These are phyloP conservation scores for Catalaphyllia jardinei DNA, from an alignment of 64 coral and sea anemone species.

Conservation along the genomic window DNA sequence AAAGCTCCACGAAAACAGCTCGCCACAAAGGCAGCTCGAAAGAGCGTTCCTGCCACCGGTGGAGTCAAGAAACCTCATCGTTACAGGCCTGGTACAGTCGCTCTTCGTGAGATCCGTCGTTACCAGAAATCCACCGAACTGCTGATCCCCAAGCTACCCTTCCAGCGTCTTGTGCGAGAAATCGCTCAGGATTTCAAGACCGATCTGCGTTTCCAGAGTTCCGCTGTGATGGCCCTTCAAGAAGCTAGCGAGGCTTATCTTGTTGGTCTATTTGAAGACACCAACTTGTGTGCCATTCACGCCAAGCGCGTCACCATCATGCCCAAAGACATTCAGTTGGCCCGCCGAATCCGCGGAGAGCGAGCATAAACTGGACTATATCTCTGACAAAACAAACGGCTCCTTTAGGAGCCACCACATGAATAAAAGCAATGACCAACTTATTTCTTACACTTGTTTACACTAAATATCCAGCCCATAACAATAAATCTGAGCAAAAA, in stretches of 20 bases:
- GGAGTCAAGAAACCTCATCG: slow-evolving; percentile 88
- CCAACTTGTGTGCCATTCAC: slow-evolving; percentile 97
- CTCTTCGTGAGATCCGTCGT: slow-evolving; percentile 96
- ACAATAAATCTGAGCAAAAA: too few relatives aligned
- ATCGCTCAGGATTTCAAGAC: slow-evolving; percentile 96
- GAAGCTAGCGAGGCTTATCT: slow-evolving; percentile 90
- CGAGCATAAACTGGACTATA: neutral
- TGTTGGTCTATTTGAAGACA: slow-evolving; percentile 96
- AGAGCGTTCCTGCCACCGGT: slow-evolving; percentile 13
- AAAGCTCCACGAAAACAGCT: too few relatives aligned
- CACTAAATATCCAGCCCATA: too few relatives aligned
- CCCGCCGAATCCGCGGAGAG: slow-evolving; percentile 83
- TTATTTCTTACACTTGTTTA: too few relatives aligned
- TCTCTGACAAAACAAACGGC: neutral
- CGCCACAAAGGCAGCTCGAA: neutral
- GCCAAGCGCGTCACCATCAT: slow-evolving; percentile 97
- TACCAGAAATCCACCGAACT: slow-evolving; percentile 94
- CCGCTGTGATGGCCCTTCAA: slow-evolving; percentile 87
- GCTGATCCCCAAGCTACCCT: slow-evolving; percentile 88
- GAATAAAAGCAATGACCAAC: neutral
- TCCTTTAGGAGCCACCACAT: slow-evolving; percentile 19
- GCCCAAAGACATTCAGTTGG: slow-evolving; percentile 91
- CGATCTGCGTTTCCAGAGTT: slow-evolving; percentile 89
- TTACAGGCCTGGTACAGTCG: slow-evolving; percentile 93
- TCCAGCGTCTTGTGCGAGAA: slow-evolving; percentile 92